phyloP scores from a whole-genome alignment of 2,888 invertebrate species.

The Tenthredo livida region DNA sequence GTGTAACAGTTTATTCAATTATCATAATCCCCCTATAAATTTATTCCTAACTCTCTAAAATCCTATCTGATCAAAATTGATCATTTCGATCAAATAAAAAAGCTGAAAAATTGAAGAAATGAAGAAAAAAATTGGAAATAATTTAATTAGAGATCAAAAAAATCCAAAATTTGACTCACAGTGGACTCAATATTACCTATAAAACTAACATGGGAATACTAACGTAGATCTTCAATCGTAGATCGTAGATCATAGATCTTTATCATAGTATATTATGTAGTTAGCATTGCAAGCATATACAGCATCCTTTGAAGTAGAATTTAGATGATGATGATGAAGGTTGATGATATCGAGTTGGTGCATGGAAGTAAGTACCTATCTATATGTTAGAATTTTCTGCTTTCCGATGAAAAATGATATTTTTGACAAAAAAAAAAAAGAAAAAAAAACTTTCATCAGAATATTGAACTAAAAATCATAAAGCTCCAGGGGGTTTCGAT shows the following conservation, averaged over 20 bases:
- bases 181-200: not conserved
- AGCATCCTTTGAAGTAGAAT: constrained; percentile 41
- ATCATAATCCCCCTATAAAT: constrained; percentile 7
- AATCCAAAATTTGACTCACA: not conserved
- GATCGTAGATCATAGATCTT: constrained; percentile 23
- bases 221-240: constrained; percentile 54
- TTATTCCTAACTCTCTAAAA: constrained; percentile 53
- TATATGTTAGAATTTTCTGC: not conserved
- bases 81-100: not conserved
- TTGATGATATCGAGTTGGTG: not conserved
- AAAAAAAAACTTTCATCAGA: no score
- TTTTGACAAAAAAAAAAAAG: not conserved
- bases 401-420: not conserved
- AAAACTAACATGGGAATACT: constrained; percentile 60
- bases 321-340: not conserved
- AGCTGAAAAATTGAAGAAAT: no score
- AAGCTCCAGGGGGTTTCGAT: not conserved
- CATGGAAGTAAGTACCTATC: constrained; percentile 4
- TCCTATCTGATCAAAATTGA: not conserved
- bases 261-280: constrained; percentile 32
- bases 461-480: no score
- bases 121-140: not conserved
- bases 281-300: constrained; percentile 15
- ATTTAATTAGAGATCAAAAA: not conserved
- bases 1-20: constrained; percentile 66